Percentiles rank a stretch among this genome's conserved stretches.
Conservation (phyloP, 2,888 invertebrate genomes). For the Caenorhabditis panamensis region DNA sequence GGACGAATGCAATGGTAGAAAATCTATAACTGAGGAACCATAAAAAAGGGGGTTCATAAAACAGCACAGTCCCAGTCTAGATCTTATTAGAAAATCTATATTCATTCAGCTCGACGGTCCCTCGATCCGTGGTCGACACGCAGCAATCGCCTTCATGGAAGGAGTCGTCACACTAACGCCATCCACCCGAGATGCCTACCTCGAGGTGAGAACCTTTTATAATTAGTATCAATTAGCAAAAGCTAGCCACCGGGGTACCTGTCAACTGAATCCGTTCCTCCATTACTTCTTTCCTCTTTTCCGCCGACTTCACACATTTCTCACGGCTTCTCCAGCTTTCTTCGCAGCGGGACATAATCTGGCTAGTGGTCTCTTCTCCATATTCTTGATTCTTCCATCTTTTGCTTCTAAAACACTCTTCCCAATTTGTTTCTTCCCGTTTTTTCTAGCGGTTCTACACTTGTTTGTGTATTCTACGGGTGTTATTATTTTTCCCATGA, state of each 20-base stretch:
- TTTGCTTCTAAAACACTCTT: background rate
- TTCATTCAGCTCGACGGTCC: slow-evolving; percentile 88
- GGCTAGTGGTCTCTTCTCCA: too few species aligned
- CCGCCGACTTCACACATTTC: background rate
- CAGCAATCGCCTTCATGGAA: slow-evolving; percentile 92
- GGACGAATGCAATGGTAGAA: too few species aligned
- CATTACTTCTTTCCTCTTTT: slow-evolving; percentile 8
- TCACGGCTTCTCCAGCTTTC: background rate
- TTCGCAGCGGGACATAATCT: background rate
- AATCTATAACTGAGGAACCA: too few species aligned
- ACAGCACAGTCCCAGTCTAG: too few species aligned
- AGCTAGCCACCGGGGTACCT: background rate
- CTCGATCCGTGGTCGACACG: slow-evolving; percentile 94
- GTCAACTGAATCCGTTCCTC: slow-evolving; percentile 33
- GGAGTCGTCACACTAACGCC: slow-evolving; percentile 95
- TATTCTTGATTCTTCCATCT: background rate
- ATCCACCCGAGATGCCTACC: slow-evolving; percentile 92
- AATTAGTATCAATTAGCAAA: background rate
- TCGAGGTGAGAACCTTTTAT: slow-evolving; percentile 84
- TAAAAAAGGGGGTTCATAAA: too few species aligned
- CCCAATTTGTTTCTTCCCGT: background rate
- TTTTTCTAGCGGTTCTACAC: slow-evolving; percentile 31
- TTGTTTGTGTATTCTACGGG: slow-evolving; percentile 18
- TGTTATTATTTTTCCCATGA: slow-evolving; percentile 15
- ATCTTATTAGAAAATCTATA: too few species aligned